These are phyloP conservation scores for Hirundichthys speculiger DNA, from an alignment of 2,113 vertebrate genomes.

Conservation along the genomic window DNA sequence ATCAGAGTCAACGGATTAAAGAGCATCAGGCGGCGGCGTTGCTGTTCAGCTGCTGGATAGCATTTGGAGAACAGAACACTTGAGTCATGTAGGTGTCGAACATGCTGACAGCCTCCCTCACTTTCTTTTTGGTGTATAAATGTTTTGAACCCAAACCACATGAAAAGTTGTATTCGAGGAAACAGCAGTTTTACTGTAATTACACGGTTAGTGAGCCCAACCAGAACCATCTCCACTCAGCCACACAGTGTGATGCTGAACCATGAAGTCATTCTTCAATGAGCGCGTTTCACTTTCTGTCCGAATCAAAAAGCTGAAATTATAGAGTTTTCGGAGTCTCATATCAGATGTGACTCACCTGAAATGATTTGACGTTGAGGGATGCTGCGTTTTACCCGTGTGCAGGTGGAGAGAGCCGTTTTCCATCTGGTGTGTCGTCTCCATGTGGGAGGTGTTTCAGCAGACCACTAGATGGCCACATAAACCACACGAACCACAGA, in stretches of 20 bases:
- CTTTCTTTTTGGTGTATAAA: not conserved
- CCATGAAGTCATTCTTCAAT: not conserved
- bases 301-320: not conserved
- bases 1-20: not conserved
- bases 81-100: conserved; percentile 6
- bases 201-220: not conserved
- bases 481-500: conserved; percentile 69
- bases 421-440: conserved; percentile 5
- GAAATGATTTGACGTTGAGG: not conserved
- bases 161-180: conserved; percentile 1
- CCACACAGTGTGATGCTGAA: not conserved
- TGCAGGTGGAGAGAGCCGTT: not conserved
- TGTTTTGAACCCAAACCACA: not conserved
- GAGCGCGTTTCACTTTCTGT: not conserved
- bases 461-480: conserved; percentile 80
- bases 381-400: not conserved
- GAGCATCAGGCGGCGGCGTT: too few species aligned
- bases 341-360: not conserved
- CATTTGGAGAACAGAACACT: not conserved
- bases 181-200: conserved; percentile 6
- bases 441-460: conserved; percentile 39
- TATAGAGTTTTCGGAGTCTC: not conserved
- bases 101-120: not conserved
- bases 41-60: not conserved
- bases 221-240: not conserved